phyloP scores from a whole-genome alignment of 2,797 vertebrate species.

The Rhabdomys pumilio region DNA sequence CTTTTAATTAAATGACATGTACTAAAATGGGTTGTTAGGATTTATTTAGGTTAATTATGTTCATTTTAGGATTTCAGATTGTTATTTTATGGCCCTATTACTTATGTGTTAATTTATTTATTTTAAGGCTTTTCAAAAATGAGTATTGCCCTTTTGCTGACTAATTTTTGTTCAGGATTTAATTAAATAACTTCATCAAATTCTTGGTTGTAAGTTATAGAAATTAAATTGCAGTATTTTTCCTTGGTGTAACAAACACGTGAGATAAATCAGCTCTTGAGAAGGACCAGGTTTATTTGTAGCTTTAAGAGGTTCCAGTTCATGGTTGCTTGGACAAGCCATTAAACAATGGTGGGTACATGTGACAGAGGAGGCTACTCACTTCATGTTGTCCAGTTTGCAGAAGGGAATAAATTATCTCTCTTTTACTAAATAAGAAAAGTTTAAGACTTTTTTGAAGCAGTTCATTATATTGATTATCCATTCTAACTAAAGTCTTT shows the following conservation, averaged over 20 bases:
- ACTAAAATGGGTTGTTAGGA: conserved; percentile 54
- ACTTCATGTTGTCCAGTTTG: neutral
- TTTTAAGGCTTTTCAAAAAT: conserved; percentile 45
- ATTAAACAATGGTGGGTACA: neutral
- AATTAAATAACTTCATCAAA: conserved; percentile 45
- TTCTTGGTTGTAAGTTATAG: conserved; percentile 24
- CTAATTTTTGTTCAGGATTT: conserved; percentile 40
- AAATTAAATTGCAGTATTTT: neutral
- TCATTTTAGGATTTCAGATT: conserved; percentile 65
- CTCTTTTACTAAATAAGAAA: conserved; percentile 5
- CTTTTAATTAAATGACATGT: conserved; percentile 39
- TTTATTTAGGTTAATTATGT: conserved; percentile 50
- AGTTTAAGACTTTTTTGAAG: neutral
- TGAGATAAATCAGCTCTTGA: neutral
- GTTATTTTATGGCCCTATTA: conserved; percentile 49
- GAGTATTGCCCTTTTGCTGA: neutral
- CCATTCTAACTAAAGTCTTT: neutral
- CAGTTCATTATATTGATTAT: neutral
- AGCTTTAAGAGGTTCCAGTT: neutral
- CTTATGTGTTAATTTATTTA: conserved; percentile 61
- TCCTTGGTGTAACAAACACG: neutral
- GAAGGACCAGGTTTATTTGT: neutral
- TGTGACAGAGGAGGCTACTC: neutral
- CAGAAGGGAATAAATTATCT: neutral
- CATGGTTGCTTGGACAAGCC: neutral